These are phyloP conservation scores for Adelosebastes latens DNA, from an alignment of 2,797 vertebrate genomes.

Conservation along the genomic window DNA sequence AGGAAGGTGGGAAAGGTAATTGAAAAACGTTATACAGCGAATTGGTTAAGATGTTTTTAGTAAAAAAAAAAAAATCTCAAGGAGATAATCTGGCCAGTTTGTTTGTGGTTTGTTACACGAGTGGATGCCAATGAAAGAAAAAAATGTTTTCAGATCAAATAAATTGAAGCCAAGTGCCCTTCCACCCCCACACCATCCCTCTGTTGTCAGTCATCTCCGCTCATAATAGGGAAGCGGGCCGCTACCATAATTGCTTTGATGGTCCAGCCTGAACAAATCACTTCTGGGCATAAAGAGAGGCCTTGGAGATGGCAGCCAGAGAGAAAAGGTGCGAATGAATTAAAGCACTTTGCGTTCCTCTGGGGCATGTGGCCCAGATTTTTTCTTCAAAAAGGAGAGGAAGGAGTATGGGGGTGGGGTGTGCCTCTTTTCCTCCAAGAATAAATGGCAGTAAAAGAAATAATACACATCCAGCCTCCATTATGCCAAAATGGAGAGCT, in stretches of 20 bases:
- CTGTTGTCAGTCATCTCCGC: conserved; percentile 96
- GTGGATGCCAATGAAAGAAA: conserved; percentile 63
- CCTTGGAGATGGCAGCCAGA: conserved; percentile 96
- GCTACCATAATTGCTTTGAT: conserved; percentile 99
- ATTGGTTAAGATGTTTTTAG: conserved; percentile 49
- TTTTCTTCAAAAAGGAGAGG: conserved; percentile 85
- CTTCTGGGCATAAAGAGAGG: conserved; percentile 96
- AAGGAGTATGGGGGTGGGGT: conserved; percentile 66
- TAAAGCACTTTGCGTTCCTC: conserved; percentile 96
- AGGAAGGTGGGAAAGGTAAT: conserved; percentile 63
- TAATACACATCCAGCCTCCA: conserved; percentile 88
- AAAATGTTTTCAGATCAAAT: conserved; percentile 78
- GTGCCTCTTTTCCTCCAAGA: conserved; percentile 74
- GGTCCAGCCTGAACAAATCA: conserved; percentile 98
- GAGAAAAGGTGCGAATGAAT: conserved; percentile 99
- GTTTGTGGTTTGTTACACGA: conserved; percentile 74
- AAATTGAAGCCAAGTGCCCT: conserved; percentile 83
- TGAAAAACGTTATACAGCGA: conserved; percentile 49
- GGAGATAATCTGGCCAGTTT: conserved; percentile 63
- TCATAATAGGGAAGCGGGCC: conserved; percentile 95
- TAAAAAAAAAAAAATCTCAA: conserved; percentile 37
- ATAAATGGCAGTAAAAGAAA: conserved; percentile 89
- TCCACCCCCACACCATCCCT: conserved; percentile 71
- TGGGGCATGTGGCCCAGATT: conserved; percentile 98
- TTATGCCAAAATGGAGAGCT: conserved; percentile 87